A percentile compares a stretch with the other conserved stretches of the same genome.
These are phyloP conservation scores for Callinectes sapidus DNA, from an alignment of 2,888 invertebrate species.

Conservation along the genomic window DNA sequence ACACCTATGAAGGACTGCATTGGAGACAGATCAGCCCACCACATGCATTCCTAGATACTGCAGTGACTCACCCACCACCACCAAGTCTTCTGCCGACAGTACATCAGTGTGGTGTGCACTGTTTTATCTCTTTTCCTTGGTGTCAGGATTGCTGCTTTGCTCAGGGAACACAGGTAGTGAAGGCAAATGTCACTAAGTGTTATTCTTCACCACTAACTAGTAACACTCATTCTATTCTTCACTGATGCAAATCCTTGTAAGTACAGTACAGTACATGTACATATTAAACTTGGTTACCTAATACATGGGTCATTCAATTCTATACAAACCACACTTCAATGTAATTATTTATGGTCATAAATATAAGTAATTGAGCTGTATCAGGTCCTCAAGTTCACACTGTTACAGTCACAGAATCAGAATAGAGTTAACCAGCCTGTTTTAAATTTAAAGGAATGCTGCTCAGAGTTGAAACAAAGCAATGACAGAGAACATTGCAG, in stretches of 20 bases:
- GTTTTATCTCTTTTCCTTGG: not conserved
- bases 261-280: not conserved
- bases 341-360: not conserved
- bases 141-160: not conserved
- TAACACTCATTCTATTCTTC: not conserved
- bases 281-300: not conserved
- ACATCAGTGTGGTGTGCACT: not conserved
- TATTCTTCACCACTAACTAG: not conserved
- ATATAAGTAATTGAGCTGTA: not conserved
- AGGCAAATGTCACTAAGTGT: not conserved
- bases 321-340: slow-evolving; percentile 11
- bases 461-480: not conserved
- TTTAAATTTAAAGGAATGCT: not conserved
- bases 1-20: not conserved
- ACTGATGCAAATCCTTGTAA: not conserved
- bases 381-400: not conserved
- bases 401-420: not conserved
- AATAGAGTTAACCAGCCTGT: not conserved
- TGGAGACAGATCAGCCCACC: not conserved
- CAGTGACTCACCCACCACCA: not conserved
- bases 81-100: not conserved
- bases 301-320: not conserved
- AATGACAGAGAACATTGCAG: not conserved
- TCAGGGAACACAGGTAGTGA: not conserved
- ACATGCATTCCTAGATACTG: not conserved